These are phyloP conservation scores for Drosophila ohnishii DNA, from an alignment of 1,140 invertebrate genomes.

Conservation along the genomic window DNA sequence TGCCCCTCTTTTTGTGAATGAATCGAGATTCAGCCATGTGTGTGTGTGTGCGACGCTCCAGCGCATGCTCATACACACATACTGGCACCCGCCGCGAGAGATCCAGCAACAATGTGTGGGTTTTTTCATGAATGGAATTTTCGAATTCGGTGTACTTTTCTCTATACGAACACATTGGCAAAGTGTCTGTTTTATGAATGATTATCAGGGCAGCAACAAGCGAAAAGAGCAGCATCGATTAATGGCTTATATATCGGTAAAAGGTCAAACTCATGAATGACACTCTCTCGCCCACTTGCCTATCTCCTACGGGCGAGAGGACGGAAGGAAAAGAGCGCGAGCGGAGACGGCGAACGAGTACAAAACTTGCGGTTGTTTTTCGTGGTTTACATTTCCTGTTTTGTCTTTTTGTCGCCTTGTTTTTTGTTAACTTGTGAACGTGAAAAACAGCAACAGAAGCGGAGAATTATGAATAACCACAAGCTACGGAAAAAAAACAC, in stretches of 20 bases:
- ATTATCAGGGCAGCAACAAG: conserved; percentile 54
- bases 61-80: conserved; percentile 66
- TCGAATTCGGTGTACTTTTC: conserved; percentile 80
- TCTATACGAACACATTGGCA: conserved; percentile 54
- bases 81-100: conserved; percentile 37
- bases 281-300: conserved; percentile 25
- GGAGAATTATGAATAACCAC: conserved; percentile 67
- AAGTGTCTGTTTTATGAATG: conserved; percentile 74
- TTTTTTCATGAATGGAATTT: conserved; percentile 82
- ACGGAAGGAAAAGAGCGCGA: background rate
- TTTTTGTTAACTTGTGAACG: conserved; percentile 47
- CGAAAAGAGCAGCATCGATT: conserved; percentile 42
- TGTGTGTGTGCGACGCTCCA: conserved; percentile 56
- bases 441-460: conserved; percentile 14
- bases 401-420: conserved; percentile 59
- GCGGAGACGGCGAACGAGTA: conserved; percentile 12
- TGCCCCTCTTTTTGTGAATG: conserved; percentile 76
- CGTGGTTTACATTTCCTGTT: conserved; percentile 77
- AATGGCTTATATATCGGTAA: conserved; percentile 46
- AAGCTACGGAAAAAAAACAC: conserved; percentile 14
- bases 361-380: conserved; percentile 66
- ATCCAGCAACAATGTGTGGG: conserved; percentile 74
- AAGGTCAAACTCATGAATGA: conserved; percentile 57
- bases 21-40: conserved; percentile 48
- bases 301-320: conserved; percentile 9